Evolutionary conservation across 2,113 vertebrate species (phyloP).

Genomic region (Ciconia boyciana): DNA sequence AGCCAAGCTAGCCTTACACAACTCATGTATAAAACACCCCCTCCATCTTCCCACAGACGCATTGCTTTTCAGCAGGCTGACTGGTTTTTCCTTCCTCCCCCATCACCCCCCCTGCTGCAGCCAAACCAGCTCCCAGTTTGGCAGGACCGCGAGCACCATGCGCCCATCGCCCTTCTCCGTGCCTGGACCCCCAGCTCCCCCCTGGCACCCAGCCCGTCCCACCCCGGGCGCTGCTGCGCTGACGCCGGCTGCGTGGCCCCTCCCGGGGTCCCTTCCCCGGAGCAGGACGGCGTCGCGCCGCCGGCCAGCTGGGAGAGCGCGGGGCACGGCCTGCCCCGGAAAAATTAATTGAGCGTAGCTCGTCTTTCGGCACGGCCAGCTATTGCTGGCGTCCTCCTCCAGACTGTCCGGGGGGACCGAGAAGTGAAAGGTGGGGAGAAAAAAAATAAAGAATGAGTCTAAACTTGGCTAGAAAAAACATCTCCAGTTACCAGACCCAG

Average conservation of each 20-base stretch:
- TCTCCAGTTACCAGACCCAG: background rate
- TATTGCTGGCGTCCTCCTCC: background rate
- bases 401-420: rapidly evolving
- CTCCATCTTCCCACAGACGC: background rate
- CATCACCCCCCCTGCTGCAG: background rate
- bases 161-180: rapidly evolving
- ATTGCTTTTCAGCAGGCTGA: rapidly evolving
- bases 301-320: background rate
- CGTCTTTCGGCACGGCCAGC: background rate
- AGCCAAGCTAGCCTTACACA: background rate
- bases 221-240: rapidly evolving
- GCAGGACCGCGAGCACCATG: background rate
- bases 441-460: background rate
- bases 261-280: background rate
- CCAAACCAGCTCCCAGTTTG: rapidly evolving
- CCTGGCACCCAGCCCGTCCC: background rate
- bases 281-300: background rate
- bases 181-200: rapidly evolving
- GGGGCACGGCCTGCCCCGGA: background rate
- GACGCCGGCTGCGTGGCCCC: background rate
- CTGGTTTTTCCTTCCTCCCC: background rate
- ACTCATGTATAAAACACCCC: rapidly evolving
- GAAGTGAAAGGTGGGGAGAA: background rate
- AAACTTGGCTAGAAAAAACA: background rate
- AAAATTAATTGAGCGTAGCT: background rate